Evolutionary conservation across 2,888 invertebrate genomes (phyloP).

Genomic region (Drosophila differens): DNA sequence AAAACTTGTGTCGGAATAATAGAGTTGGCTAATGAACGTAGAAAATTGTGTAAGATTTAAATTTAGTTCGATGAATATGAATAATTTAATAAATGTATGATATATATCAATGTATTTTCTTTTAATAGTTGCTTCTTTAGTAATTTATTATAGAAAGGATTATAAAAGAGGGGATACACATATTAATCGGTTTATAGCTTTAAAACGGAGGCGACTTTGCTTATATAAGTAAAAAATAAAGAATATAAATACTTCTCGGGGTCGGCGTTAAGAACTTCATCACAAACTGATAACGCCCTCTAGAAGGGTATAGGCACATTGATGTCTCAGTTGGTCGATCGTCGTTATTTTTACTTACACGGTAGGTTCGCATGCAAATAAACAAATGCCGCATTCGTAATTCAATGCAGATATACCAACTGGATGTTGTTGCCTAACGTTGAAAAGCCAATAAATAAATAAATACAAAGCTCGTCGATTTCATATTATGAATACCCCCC

Average conservation of each 20-base stretch:
- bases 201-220: background rate
- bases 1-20: background rate
- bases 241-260: background rate
- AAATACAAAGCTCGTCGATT: constrained; percentile 59
- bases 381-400: constrained; percentile 46
- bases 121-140: background rate
- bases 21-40: background rate
- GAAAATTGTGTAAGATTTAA: background rate
- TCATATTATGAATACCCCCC: constrained; percentile 63
- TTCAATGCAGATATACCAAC: constrained; percentile 53
- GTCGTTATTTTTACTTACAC: constrained; percentile 54
- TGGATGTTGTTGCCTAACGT: constrained; percentile 54
- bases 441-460: constrained; percentile 51
- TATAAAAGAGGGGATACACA: background rate
- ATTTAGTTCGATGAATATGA: background rate
- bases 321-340: constrained; percentile 33
- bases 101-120: too few species aligned
- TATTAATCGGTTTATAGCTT: background rate
- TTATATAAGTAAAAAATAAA: background rate
- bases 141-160: background rate
- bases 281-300: background rate
- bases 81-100: too few species aligned
- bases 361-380: constrained; percentile 52
- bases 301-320: background rate
- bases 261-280: background rate